Evolutionary conservation across 2,888 invertebrate species (phyloP), one percentile per base, ranked within the genome.

Genomic region (Cerceris ruficornis): DNA sequence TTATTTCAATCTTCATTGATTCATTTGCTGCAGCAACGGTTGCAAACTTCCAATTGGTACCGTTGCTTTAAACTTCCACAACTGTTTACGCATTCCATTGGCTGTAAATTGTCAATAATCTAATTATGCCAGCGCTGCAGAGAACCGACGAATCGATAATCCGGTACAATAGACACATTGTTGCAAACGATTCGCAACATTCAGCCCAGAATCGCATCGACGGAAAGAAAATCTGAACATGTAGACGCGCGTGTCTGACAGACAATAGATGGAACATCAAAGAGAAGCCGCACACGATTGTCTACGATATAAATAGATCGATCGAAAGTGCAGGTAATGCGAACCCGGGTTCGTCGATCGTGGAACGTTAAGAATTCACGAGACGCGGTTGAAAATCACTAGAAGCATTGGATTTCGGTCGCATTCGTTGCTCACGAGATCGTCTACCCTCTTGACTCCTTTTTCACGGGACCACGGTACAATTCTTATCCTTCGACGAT

Each of bases 291-390:
- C 28, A 65, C 76, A 64, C 78, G 83, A 85, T 85, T 83, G 83
- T 85, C 77, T 77, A 69, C 71, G 75, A 49, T 80, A 83, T 80
- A 85, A 85, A 85, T 85, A 85, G 75, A 75, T 67, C 69, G 83
- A 85, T 85, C 81, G 81, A 83, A 85, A 75, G 71, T 66, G 61
- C 66, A 80, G 75, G 79, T 81, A 83, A 84, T 65, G 77, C 73
- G 67, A 54, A 57, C 15, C 55, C 61, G 70, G 70, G 77, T 76
- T 82, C 82, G 82, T 83, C 84, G 82, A 81, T 75, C 81, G 73
- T 61, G 28, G 54, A n/a, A 58, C 58, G 57, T 83, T 79, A 84
- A 65, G 61, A 81, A 81, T 81, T 83, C 70, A 80, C 74, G 75
- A 77, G 59, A 49, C 14, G 50, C 17, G 59, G 28, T 55, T 68